Evolutionary conservation across 2,113 vertebrate species (phyloP), one percentile per base, ranked within the genome.

Genomic region (Pelusios castaneus): DNA sequence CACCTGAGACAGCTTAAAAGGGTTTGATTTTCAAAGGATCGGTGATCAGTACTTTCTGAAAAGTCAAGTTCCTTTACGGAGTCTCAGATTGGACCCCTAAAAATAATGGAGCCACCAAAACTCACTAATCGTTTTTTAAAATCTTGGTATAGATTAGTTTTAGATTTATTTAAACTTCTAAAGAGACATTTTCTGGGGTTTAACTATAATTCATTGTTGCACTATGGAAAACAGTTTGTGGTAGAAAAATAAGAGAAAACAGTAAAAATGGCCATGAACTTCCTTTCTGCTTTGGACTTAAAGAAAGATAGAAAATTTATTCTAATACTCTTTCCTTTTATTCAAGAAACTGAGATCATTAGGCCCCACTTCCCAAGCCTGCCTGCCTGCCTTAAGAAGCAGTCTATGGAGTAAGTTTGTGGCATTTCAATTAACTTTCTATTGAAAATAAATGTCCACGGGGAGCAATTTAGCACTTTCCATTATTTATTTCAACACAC

Each of bases 21-120:
- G 27, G 19, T 80, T 77, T 0, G 0, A 67, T 0, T 81, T 5
- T 58, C 47, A 21, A 22, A 58, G 63, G 17, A n/a, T 21, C 8
- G 17, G 17, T 21, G 17, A 70, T 70, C 17, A 70, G n/a, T 3
- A 82, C 41, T n/a, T 89, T 8, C 43, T 29, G 8, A 80, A 25
- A 88, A 77, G 3, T 41, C 41, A 86, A 79, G 76, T 55, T 41
- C 25, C 12, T 60, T 55, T 56, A 43, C 1, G 8, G 56, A 63
- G 80, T 34, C 11, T 73, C 9, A 41, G 55, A 88, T 1, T 34
- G 56, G 29, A 82, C 83, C 27, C 63, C 11, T 22, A 8, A 73
- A 84, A n/a, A 49, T 9, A 6, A 4, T 17, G 16, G 19, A 81
- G 41, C 2, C 82, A 55, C 38, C 8, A 54, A 70, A 55, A n/a